Base-by-base conservation (phyloP, 2,888 invertebrate genomes). In the Drosophila koepferae region DNA sequence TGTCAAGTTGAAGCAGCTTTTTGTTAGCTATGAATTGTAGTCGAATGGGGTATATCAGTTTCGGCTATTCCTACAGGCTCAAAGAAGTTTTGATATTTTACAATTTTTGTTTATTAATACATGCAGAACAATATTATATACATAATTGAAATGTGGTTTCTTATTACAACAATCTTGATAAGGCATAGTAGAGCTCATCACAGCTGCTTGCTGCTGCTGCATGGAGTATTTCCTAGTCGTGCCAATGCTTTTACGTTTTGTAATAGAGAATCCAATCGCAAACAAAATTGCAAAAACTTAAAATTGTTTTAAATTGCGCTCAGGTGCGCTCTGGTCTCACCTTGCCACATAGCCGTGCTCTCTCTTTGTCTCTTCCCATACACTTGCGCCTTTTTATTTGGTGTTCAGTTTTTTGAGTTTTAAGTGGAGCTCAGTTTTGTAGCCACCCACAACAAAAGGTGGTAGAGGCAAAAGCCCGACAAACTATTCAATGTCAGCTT, bases 401-500 rank as follows among this genome's bases (percentile, higher is more conserved):
- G 0, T 5, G 38, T 38, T 38, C 14, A 14, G 38, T 58, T 62
- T 63, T 34, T 28, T 10, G 9, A 54, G 58, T 38, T 71, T 66
- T 55, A 77, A 77, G 78, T 66, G 76, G 38, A 72, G 64, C 56
- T 74, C 65, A 41, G 63, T 54, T 78, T 56, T 60, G 41, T 56
- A 61, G 75, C 63, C 80, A 73, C 84, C 85, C 74, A 82, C 77
- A 84, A 76, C 82, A 84, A 81, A 86, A 67, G 73, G 62, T 41
- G 61, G 44, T 3, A 58, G 40, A 48, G 43, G 43, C 28, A 28
- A 61, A 38, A 56, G 71, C 58, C 46, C 58, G 54, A 70, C 74
- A 79, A 86, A 86, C 89, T 89, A 86, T 86, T 89, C 86, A 86
- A 86, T 89, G 86, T 85, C 86, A 86, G 88, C 89, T 86, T 89